These are phyloP conservation scores for Tetrax tetrax DNA, from an alignment of 2,113 vertebrate genomes.

Conservation along the genomic window DNA sequence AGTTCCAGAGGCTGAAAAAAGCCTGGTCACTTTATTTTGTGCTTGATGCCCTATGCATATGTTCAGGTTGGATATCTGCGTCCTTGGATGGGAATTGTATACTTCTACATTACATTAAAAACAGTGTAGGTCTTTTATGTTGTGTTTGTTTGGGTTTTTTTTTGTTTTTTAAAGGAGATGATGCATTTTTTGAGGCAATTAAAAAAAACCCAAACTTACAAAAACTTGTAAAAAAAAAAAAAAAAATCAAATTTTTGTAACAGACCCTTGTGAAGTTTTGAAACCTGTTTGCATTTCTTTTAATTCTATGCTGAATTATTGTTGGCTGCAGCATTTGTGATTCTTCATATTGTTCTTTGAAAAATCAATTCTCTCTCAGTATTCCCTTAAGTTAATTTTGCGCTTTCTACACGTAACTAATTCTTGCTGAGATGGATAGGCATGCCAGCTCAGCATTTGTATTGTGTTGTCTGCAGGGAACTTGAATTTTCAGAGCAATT, in stretches of 20 bases:
- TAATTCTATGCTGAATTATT: neutral
- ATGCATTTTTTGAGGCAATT: neutral
- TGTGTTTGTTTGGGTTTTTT: neutral
- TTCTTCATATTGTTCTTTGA: neutral
- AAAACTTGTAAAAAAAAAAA: neutral
- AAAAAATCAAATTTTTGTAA: neutral
- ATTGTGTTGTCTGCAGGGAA: constrained; percentile 76
- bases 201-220: neutral
- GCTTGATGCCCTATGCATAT: neutral
- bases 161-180: neutral
- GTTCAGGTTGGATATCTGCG: neutral
- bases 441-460: neutral
- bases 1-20: neutral
- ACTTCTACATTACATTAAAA: neutral
- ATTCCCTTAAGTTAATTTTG: neutral
- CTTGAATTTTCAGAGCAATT: constrained; percentile 91
- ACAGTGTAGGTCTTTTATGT: neutral
- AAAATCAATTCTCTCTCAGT: neutral
- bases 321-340: neutral
- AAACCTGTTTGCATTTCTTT: neutral
- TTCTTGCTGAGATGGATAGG: neutral
- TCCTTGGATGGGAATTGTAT: neutral
- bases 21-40: neutral
- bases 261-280: neutral
- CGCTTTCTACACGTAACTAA: neutral